Conservation (phyloP, 1,140 invertebrate species). For the Heliconius hermathena region DNA sequence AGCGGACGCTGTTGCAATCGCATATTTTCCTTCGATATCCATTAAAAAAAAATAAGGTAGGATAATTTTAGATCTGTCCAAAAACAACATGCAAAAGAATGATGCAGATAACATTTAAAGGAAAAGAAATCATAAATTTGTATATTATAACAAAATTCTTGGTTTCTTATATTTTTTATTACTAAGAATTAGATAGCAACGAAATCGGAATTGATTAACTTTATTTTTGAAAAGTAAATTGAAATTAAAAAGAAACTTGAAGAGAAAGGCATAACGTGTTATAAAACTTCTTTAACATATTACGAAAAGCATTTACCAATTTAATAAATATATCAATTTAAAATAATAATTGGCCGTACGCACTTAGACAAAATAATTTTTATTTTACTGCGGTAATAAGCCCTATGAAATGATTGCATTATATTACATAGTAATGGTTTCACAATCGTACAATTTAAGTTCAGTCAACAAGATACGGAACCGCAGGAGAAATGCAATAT, state of each 20-base stretch:
- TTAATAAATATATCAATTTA: too few relatives aligned
- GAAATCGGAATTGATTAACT: too few relatives aligned
- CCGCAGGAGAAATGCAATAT: slow-evolving; percentile 39
- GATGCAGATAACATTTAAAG: not conserved
- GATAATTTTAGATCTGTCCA: slow-evolving; percentile 7
- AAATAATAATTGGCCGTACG: too few relatives aligned
- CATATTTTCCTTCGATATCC: not conserved
- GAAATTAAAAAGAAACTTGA: too few relatives aligned
- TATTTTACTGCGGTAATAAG: not conserved
- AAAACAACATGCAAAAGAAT: not conserved
- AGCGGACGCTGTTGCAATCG: slow-evolving; percentile 29
- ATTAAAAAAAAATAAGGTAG: slow-evolving; percentile 25
- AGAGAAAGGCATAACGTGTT: too few relatives aligned
- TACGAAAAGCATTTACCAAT: too few relatives aligned
- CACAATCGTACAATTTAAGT: slow-evolving; percentile 16
- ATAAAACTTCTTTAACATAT: too few relatives aligned
- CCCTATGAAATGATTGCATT: not conserved
- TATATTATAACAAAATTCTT: too few relatives aligned
- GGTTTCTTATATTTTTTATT: too few relatives aligned
- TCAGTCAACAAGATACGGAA: slow-evolving; percentile 34
- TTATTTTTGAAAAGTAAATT: too few relatives aligned
- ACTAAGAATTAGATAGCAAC: too few relatives aligned
- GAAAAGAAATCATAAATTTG: not conserved
- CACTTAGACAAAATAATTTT: not conserved
- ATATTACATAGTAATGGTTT: slow-evolving; percentile 15